Base-by-base conservation (phyloP, 2,113 vertebrate species). In the Oenanthe melanoleuca region DNA sequence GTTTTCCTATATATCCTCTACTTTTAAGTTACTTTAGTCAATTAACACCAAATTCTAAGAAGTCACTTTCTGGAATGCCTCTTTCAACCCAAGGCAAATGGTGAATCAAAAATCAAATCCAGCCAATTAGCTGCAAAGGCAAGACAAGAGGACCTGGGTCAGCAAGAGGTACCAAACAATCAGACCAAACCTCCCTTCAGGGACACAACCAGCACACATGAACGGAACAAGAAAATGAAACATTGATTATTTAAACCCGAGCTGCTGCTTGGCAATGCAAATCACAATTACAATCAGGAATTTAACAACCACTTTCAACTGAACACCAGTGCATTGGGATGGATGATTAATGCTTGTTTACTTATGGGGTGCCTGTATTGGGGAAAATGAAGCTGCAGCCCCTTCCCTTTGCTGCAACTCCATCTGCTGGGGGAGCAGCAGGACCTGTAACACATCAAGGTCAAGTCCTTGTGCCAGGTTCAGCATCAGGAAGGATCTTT, bases 321-420 rank as follows among this genome's bases (percentile, higher is more conserved):
- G 67, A 55, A 92, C 59, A 50, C 69, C 73, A 81, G 57, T 79
- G 83, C 70, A 75, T 56, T 67, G 85, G 56, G 80, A 60, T 67
- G 69, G 65, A 81, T 92, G 91, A 95, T 92, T 85, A 88, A 94
- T 70, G 74, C 37, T 42, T 85, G 45, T 75, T 96, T 92, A 45
- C 29, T 75, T 52, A 45, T 4, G 1, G 84, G 73, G 28, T 67
- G 56, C 63, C 33, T 37, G 45, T 23, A 40, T 0, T 50, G 74
- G 73, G 84, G 70, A 55, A 91, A 79, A 75, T n/a, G 12, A 47
- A 55, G 28, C 45, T 57, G 57, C 37, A 66, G 67, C 16, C 52
- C 3, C 0, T 17, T 82, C 53, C 59, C 50, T 57, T 53, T 29
- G 23, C 67, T 57, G 66, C 1, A 2, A 13, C 37, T 77, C 50